Percentiles rank a stretch among this genome's conserved stretches.
Evolutionary conservation across 1,140 invertebrate species (phyloP).

Genomic region (Tetragonula clypearis): DNA sequence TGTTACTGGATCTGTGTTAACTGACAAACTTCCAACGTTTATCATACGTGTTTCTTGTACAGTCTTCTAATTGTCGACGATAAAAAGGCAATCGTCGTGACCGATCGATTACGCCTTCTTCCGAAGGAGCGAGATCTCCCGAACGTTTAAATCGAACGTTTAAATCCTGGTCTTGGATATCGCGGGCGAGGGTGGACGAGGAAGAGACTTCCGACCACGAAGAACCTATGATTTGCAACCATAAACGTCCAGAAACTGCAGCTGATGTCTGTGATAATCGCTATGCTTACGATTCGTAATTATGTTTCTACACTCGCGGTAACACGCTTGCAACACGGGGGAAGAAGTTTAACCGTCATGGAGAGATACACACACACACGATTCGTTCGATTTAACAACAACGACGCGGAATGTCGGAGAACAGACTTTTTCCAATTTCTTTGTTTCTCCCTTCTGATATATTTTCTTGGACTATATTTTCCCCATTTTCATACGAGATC

Average conservation of each 20-base stretch:
- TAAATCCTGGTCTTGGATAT: constrained; percentile 12
- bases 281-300: constrained; percentile 48
- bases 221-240: constrained; percentile 44
- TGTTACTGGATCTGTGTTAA: too few species aligned
- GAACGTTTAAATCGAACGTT: not conserved
- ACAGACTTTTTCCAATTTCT: not conserved
- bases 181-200: not conserved
- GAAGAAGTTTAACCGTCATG: not conserved
- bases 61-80: not conserved
- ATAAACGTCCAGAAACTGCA: constrained; percentile 53
- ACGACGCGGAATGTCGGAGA: too few species aligned
- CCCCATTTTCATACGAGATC: not conserved
- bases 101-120: not conserved
- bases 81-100: too few species aligned
- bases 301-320: constrained; percentile 38
- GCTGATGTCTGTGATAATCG: constrained; percentile 64
- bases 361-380: not conserved
- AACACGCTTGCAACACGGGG: constrained; percentile 35
- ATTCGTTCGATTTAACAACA: not conserved
- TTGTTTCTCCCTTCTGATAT: not conserved
- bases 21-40: not conserved
- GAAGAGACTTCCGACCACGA: constrained; percentile 14
- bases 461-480: too few species aligned
- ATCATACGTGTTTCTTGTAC: constrained; percentile 3
- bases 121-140: not conserved